phyloP scores from a whole-genome alignment of 2,888 invertebrate species.

The Himalopsyche kuldschensis region DNA sequence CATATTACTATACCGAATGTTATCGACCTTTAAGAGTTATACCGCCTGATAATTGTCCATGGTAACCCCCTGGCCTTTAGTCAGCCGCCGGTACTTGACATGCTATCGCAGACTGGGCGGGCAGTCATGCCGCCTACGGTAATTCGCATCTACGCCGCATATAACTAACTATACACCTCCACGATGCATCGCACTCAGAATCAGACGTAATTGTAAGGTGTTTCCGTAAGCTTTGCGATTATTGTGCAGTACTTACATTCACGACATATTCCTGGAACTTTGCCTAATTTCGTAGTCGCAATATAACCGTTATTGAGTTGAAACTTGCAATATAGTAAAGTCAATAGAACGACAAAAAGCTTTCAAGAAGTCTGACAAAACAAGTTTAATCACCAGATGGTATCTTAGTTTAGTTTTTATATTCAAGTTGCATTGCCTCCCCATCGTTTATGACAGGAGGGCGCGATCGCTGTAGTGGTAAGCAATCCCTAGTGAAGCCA shows the following conservation, averaged over 20 bases:
- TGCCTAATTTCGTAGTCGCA: no score
- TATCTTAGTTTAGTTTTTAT: no score
- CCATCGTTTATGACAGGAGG: no score
- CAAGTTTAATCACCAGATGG: no score
- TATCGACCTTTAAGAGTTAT: not conserved
- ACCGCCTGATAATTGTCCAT: not conserved
- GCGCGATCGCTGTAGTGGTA: no score
- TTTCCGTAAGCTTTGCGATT: not conserved
- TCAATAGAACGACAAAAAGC: no score
- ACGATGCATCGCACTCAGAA: not conserved
- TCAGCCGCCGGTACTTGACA: not conserved
- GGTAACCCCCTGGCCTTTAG: not conserved
- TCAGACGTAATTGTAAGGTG: not conserved
- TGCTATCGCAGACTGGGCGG: not conserved
- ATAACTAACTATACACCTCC: not conserved
- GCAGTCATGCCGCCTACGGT: not conserved
- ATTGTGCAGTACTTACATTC: not conserved
- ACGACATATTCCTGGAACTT: no score
- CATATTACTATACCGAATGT: not conserved
- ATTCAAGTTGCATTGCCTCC: no score
- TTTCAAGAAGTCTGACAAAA: no score
- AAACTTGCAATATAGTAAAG: no score
- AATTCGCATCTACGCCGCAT: not conserved
- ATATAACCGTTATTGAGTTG: no score
- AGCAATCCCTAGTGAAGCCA: no score